These are phyloP conservation scores for Cydia fagiglandana DNA, from an alignment of 1,140 invertebrate genomes.

Conservation along the genomic window DNA sequence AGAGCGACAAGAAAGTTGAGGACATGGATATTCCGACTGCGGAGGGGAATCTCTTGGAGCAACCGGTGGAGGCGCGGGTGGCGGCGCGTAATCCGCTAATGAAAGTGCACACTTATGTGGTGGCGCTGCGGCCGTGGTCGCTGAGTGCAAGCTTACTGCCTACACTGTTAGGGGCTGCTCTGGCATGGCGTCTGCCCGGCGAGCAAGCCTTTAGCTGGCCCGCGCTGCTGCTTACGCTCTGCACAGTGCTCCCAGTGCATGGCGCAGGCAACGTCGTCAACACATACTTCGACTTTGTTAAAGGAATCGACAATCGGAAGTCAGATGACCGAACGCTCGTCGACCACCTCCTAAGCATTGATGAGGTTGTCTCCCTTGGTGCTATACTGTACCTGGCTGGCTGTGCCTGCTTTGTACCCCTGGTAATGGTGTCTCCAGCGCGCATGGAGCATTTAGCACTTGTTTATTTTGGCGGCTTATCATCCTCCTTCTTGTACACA, in stretches of 20 bases:
- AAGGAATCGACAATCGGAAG: constrained; percentile 95
- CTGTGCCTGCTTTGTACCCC: constrained; percentile 91
- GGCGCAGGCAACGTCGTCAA: constrained; percentile 98
- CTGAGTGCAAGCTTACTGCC: constrained; percentile 94
- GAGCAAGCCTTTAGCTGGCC: constrained; percentile 87
- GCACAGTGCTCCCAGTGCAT: constrained; percentile 94
- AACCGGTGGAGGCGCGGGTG: constrained; percentile 57
- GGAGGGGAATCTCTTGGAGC: constrained; percentile 70
- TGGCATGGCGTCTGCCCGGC: constrained; percentile 89
- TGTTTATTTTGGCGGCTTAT: constrained; percentile 96
- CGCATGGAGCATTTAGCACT: constrained; percentile 96
- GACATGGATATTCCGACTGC: constrained; percentile 57
- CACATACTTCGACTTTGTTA: constrained; percentile 96
- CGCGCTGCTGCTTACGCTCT: constrained; percentile 88
- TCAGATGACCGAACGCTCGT: constrained; percentile 96
- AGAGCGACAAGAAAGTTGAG: constrained; percentile 51
- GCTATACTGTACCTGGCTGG: constrained; percentile 92
- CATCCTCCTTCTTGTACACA: constrained; percentile 96
- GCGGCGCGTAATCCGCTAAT: constrained; percentile 81
- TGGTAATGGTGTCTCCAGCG: constrained; percentile 90
- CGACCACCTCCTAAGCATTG: constrained; percentile 91
- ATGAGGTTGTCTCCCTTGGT: constrained; percentile 92
- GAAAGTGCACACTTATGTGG: constrained; percentile 92
- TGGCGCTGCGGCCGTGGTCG: constrained; percentile 95
- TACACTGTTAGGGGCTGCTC: constrained; percentile 90